Conservation (phyloP, 2,888 invertebrate genomes). For the Timema podura region DNA sequence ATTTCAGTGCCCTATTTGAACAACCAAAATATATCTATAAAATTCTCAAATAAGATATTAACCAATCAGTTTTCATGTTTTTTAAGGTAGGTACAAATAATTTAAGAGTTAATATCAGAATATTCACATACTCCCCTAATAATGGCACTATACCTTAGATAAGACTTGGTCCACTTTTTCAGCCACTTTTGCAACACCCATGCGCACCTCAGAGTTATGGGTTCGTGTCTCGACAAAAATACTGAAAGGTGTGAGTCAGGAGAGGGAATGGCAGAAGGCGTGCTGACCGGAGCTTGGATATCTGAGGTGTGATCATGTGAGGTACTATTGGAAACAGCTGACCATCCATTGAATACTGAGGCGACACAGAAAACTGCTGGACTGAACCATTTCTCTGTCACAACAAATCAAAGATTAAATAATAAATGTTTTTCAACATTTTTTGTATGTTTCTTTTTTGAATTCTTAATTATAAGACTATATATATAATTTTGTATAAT, state of each 20-base stretch:
- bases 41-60: no score
- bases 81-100: no score
- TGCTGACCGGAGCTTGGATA: constrained; percentile 16
- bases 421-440: no score
- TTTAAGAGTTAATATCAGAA: no score
- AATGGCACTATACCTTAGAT: constrained; percentile 46
- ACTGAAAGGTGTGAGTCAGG: constrained; percentile 49
- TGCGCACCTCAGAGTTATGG: constrained; percentile 62
- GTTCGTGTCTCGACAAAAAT: constrained; percentile 58
- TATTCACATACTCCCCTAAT: no score
- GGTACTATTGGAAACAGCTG: constrained; percentile 35
- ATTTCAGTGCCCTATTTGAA: no score
- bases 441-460: no score
- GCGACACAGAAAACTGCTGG: background rate
- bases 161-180: constrained; percentile 60
- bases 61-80: no score
- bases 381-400: constrained; percentile 3
- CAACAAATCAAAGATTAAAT: no score
- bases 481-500: no score
- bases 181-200: constrained; percentile 58
- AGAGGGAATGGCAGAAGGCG: constrained; percentile 35
- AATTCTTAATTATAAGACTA: no score
- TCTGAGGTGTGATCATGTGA: constrained; percentile 3
- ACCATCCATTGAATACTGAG: background rate
- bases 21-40: no score